Conservation (phyloP, 1,140 invertebrate genomes). For the Apis dorsata region DNA sequence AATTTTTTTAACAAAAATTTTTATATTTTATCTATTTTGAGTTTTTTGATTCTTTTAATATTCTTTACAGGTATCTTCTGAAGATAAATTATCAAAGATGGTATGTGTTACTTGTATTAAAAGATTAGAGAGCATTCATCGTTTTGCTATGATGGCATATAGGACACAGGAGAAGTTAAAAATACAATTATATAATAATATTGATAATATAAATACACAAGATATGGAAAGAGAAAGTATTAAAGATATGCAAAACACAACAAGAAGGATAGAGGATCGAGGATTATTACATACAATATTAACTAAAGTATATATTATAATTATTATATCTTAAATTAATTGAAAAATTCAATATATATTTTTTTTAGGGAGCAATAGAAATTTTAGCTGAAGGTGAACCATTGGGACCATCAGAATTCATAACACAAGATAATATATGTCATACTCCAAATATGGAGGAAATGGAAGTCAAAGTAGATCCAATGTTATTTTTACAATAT, state of each 20-base stretch:
- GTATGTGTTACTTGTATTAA: conserved; percentile 80
- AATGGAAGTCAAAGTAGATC: conserved; percentile 83
- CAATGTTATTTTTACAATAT: conserved; percentile 82
- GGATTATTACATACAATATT: conserved; percentile 81
- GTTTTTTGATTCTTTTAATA: too few relatives aligned
- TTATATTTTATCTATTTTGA: neutral
- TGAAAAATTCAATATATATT: neutral
- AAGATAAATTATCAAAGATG: conserved; percentile 82
- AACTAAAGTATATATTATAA: conserved; percentile 76
- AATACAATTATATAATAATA: conserved; percentile 69
- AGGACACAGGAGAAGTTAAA: conserved; percentile 81
- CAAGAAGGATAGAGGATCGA: conserved; percentile 73
- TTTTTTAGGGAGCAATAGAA: conserved; percentile 68
- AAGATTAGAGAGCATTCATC: conserved; percentile 81
- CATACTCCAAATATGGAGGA: conserved; percentile 77
- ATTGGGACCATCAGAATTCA: conserved; percentile 60
- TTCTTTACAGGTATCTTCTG: conserved; percentile 76
- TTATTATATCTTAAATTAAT: conserved; percentile 1
- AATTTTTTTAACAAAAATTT: neutral
- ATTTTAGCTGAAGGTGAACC: conserved; percentile 64
- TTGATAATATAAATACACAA: conserved; percentile 57
- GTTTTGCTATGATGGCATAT: conserved; percentile 82
- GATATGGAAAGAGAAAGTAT: conserved; percentile 62
- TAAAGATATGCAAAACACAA: conserved; percentile 64
- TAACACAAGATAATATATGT: conserved; percentile 64